Conservation (phyloP, 2,797 vertebrate species). For the Chrosomus eos region DNA sequence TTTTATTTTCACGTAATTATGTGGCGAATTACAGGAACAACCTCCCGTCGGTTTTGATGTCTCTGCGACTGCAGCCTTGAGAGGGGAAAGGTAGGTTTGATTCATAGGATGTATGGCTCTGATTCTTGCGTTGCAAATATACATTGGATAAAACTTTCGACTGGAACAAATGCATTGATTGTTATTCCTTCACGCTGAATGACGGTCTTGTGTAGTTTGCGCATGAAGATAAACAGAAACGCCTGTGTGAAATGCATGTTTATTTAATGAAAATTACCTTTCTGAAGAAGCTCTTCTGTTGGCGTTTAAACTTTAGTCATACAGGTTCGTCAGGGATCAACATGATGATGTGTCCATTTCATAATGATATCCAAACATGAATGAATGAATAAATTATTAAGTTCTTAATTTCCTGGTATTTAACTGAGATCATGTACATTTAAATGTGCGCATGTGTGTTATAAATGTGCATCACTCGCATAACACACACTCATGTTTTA, state of each 20-base stretch:
- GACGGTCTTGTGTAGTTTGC: neutral
- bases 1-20: neutral
- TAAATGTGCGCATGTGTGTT: neutral
- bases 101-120: neutral
- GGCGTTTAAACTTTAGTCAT: slow-evolving; percentile 4
- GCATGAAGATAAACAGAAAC: neutral
- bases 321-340: neutral
- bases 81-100: slow-evolving; percentile 27
- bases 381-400: neutral
- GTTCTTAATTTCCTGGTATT: neutral
- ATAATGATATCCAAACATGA: neutral
- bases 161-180: neutral
- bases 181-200: neutral
- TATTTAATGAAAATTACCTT: neutral
- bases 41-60: neutral
- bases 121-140: neutral
- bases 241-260: neutral
- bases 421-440: neutral
- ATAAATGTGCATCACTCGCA: neutral
- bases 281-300: slow-evolving; percentile 1
- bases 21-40: neutral
- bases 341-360: neutral
- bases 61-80: neutral
- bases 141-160: slow-evolving; percentile 12
- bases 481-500: no score